phyloP scores from a whole-genome alignment of 23 tunicate species.

The Styela plicata region DNA sequence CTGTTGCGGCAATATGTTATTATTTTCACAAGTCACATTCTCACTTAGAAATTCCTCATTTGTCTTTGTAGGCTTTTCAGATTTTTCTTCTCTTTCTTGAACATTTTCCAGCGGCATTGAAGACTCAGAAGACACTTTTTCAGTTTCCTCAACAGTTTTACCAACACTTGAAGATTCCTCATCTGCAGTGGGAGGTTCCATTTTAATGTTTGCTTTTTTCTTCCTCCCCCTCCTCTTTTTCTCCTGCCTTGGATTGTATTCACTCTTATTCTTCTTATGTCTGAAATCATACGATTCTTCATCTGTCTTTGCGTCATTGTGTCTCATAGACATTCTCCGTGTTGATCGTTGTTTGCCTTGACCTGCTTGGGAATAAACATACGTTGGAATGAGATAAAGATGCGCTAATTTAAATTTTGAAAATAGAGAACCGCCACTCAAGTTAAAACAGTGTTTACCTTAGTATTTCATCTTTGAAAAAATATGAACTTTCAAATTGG shows the following conservation, averaged over 20 bases:
- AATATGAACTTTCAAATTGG: too few relatives aligned
- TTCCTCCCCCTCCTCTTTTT: background rate
- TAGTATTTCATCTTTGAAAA: too few relatives aligned
- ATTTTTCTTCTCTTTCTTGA: background rate
- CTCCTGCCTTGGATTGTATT: slow-evolving; percentile 27
- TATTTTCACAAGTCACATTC: background rate
- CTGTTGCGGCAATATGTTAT: background rate
- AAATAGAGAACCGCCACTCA: too few relatives aligned
- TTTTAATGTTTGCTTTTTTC: background rate
- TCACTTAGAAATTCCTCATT: slow-evolving; percentile 1
- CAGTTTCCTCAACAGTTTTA: background rate
- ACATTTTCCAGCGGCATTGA: background rate
- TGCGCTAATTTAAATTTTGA: too few relatives aligned
- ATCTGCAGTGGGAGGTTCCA: background rate
- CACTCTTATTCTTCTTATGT: background rate
- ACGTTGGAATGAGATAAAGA: too few relatives aligned
- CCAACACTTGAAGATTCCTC: background rate
- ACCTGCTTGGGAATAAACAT: too few relatives aligned
- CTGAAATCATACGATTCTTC: background rate
- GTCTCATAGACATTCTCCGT: background rate
- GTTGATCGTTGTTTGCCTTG: background rate
- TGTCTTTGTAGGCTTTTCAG: background rate
- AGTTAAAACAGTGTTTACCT: too few relatives aligned
- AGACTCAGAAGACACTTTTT: background rate
- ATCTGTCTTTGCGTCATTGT: background rate